Evolutionary conservation across 2,797 vertebrate species (phyloP), one percentile per base, ranked within the genome.

Genomic region (Psittacula derbiana): DNA sequence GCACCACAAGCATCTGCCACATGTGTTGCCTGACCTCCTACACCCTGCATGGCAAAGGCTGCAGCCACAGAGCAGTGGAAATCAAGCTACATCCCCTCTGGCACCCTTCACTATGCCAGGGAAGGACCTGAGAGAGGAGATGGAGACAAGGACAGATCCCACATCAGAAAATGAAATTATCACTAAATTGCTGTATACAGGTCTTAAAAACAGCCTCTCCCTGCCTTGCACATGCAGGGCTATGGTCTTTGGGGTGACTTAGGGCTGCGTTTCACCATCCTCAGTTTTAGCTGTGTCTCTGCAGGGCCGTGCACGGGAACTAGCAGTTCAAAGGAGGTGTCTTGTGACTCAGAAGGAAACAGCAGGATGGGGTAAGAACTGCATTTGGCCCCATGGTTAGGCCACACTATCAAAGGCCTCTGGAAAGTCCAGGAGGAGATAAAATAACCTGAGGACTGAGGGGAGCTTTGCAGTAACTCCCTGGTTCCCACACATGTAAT

Each of bases 331-430:
- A 71, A 81, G 9, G 5, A 12, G 33, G 16, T 64, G 64, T 47
- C 71, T 71, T 58, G 40, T 95, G 92, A 93, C 78, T 94, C 88
- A 88, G 41, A 57, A 40, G 43, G 46, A 58, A 93, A 79, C 41
- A 61, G 80, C 36, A 76, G 88, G 65, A 88, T 74, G 64, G 83
- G 57, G 38, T 74, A 76, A 88, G 86, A 90, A 50, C 83, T 1
- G 0, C 49, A 11, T 61, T 74, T 31, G 44, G 41, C 52, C 46
- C 61, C 8, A 41, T 13, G 61, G 71, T 76, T 71, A 61, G 74
- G 64, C 61, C 88, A 61, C 11, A 3, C 44, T 0, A 4, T 69
- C 58, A 80, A 76, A 82, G 30, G 66, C 36, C 43, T 81, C 76
- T 86, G 83, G 70, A 71, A 92, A 95, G 50, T 33, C 55, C 65